A percentile compares a stretch with the other conserved stretches of the same genome.
These are phyloP conservation scores for Formicarius rufipectus DNA, from an alignment of 2,113 vertebrate species.

Conservation along the genomic window DNA sequence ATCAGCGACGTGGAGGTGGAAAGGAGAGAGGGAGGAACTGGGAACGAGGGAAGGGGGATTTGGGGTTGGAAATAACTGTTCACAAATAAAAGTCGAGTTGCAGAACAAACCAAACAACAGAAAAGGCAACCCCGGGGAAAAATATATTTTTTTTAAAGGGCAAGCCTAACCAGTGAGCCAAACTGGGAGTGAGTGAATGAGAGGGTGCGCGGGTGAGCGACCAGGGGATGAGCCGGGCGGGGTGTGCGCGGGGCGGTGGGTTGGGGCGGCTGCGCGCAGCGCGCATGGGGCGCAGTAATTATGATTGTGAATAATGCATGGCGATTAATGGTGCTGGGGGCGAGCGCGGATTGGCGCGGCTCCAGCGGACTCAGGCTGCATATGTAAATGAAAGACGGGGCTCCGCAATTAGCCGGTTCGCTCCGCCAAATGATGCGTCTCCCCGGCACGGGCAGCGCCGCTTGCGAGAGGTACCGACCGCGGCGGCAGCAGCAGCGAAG, in stretches of 20 bases:
- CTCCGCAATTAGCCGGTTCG: constrained; percentile 89
- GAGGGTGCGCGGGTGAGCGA: background rate
- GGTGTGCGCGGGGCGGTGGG: background rate
- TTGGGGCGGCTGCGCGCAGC: constrained; percentile 81
- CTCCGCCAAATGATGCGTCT: constrained; percentile 84
- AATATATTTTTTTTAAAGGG: too few relatives aligned
- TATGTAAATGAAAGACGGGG: constrained; percentile 95
- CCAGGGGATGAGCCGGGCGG: constrained; percentile 32
- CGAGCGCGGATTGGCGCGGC: constrained; percentile 84
- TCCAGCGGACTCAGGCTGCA: constrained; percentile 90
- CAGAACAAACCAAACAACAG: constrained; percentile 21
- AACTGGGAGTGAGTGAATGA: background rate
- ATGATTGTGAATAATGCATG: constrained; percentile 96
- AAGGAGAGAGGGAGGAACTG: constrained; percentile 39
- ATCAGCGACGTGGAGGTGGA: constrained; percentile 83
- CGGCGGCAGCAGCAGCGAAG: background rate
- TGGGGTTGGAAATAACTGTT: constrained; percentile 21
- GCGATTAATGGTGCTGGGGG: constrained; percentile 85
- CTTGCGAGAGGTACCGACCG: constrained; percentile 35
- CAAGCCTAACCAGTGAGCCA: background rate
- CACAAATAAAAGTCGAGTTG: constrained; percentile 57
- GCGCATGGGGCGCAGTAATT: constrained; percentile 95
- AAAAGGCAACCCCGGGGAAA: background rate
- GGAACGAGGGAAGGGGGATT: background rate
- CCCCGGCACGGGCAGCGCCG: constrained; percentile 76